These are phyloP conservation scores for Hydrophis major DNA, from an alignment of 2,797 vertebrate species.

Conservation along the genomic window DNA sequence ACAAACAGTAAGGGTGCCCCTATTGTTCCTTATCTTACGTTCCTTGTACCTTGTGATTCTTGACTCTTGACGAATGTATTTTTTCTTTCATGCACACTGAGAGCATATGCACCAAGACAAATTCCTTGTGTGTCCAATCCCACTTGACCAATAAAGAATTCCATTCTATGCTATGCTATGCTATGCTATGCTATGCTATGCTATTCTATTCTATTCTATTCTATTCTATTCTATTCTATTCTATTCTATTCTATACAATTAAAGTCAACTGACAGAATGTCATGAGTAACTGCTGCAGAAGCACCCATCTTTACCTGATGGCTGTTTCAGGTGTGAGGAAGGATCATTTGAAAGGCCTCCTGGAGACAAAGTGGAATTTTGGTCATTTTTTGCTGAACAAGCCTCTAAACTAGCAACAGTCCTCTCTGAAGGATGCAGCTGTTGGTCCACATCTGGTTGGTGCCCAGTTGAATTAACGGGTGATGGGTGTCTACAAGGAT, in stretches of 20 bases:
- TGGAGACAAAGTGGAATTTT: rapidly evolving
- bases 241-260: background rate
- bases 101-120: no score
- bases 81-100: no score
- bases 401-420: constrained; percentile 38
- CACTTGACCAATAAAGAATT: no score
- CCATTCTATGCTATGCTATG: no score
- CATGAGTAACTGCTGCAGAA: background rate
- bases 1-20: background rate
- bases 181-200: no score
- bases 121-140: no score
- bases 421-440: rapidly evolving
- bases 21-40: no score
- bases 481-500: constrained; percentile 14
- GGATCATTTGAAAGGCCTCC: constrained; percentile 18
- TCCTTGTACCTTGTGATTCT: no score
- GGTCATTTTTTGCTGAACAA: rapidly evolving
- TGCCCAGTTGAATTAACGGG: background rate
- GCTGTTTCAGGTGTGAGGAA: rapidly evolving
- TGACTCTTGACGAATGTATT: no score
- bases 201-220: no score
- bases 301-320: constrained; percentile 42
- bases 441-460: background rate
- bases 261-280: background rate
- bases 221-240: no score